These are phyloP conservation scores for Eulemur macaco DNA, from an alignment of 2,113 vertebrate genomes.

Conservation along the genomic window DNA sequence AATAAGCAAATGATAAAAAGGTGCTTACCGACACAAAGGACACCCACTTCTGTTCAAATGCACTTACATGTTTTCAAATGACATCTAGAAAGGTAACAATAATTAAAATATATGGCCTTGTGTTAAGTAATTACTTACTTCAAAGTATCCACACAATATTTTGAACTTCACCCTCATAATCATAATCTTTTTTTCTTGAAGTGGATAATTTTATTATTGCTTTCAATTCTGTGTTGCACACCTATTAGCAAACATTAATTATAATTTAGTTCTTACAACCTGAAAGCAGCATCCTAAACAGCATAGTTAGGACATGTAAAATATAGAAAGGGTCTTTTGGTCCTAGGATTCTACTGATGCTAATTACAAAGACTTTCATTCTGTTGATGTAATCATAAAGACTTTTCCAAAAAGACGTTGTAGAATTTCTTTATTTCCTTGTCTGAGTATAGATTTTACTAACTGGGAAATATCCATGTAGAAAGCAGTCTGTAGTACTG, in stretches of 20 bases:
- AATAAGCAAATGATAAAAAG: slow-evolving; percentile 14
- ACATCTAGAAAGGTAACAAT: not conserved
- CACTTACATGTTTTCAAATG: not conserved
- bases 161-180: not conserved
- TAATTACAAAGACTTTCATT: not conserved
- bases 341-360: not conserved
- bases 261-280: not conserved
- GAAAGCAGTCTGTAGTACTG: not conserved
- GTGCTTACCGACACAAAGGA: not conserved
- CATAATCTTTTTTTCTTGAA: not conserved
- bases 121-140: not conserved
- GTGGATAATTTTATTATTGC: not conserved
- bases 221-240: not conserved
- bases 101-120: not conserved
- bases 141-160: not conserved
- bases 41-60: not conserved
- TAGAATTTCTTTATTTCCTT: slow-evolving; percentile 13
- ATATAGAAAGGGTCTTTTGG: not conserved
- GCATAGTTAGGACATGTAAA: not conserved
- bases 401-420: not conserved
- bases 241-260: not conserved
- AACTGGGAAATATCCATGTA: not conserved
- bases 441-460: not conserved
- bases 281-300: slow-evolving; percentile 26
- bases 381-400: not conserved